Evolutionary conservation across 2,797 vertebrate genomes (phyloP).

Genomic region (Typhlichthys subterraneus): DNA sequence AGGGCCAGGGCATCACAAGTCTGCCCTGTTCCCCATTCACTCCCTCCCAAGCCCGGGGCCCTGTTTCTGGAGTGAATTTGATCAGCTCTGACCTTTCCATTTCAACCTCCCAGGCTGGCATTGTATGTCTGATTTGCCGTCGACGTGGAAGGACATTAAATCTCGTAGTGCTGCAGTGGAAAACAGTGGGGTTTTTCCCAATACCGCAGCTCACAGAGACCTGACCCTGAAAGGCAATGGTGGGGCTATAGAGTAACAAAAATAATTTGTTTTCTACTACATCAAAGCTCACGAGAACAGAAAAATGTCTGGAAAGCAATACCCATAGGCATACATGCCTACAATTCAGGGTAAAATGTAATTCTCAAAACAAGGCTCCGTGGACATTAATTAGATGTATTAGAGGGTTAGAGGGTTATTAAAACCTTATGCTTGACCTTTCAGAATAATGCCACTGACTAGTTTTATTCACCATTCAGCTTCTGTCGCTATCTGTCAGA

Average conservation of each 20-base stretch:
- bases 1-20: conserved; percentile 45
- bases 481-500: too few species aligned
- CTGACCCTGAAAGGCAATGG: not conserved
- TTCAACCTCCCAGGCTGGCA: conserved; percentile 15
- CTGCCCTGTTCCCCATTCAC: conserved; percentile 20
- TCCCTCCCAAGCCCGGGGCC: conserved; percentile 23
- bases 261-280: too few species aligned
- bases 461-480: too few species aligned
- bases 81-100: conserved; percentile 43
- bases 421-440: too few species aligned
- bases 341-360: too few species aligned
- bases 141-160: conserved; percentile 6
- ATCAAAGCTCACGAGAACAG: too few species aligned
- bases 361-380: too few species aligned
- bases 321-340: too few species aligned
- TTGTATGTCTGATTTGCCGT: conserved; percentile 25
- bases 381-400: too few species aligned
- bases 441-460: too few species aligned
- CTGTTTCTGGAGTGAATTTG: conserved; percentile 16
- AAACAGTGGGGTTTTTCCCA: not conserved
- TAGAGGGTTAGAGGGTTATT: too few species aligned
- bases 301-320: too few species aligned
- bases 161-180: conserved; percentile 14
- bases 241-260: not conserved
- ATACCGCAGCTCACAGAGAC: not conserved